Evolutionary conservation across 1,140 invertebrate genomes (phyloP), one percentile per base, ranked within the genome.

Genomic region (Pachypeltis micranthus): DNA sequence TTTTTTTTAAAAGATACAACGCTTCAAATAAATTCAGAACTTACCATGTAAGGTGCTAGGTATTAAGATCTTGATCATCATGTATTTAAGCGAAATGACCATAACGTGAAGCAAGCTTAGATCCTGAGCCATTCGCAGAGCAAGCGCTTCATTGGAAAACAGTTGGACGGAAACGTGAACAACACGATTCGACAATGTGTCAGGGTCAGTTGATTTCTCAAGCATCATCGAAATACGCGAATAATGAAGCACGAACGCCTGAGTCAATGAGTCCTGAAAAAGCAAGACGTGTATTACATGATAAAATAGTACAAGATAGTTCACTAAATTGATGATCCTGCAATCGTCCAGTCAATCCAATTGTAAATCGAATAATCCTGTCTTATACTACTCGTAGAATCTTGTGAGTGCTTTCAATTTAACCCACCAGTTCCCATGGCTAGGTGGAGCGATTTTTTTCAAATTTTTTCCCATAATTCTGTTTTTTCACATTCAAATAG

Each of bases 81-180:
- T 96, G 68, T 91, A 84, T 65, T 90, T 88, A 10, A 98, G 79
- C 68, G 90, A 92, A 25, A 93, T 85, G 56, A 97, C 90, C 87
- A 98, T 94, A 1, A 96, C 90, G 72, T 95, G 90, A 21, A 98
- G 78, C 26, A 98, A 77, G 70, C 91, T 87, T 44, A 93, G 79
- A 68, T 94, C 83, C 67, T 94, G 85, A 12, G 92, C 90, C 87
- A 97, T 96, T 70, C 87, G 81, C 21, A 90, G 77, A 1, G 94
- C 93, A 2, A 97, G 76, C 31, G 84, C 84, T 76, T 97, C 91
- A 73, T 97, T 96, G 66, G 90, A 93, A 75, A 98, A 97, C 47
- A 98, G 74, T 75, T 89, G 94, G 1, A 98, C 95, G 71, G 90
- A 94, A 72, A 98, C 94, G 74, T 98, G 95, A 0, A 98, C 94